A percentile compares a stretch with the other conserved stretches of the same genome.
Conservation (phyloP, 1,140 invertebrate genomes). For the Theocolax elegans region DNA sequence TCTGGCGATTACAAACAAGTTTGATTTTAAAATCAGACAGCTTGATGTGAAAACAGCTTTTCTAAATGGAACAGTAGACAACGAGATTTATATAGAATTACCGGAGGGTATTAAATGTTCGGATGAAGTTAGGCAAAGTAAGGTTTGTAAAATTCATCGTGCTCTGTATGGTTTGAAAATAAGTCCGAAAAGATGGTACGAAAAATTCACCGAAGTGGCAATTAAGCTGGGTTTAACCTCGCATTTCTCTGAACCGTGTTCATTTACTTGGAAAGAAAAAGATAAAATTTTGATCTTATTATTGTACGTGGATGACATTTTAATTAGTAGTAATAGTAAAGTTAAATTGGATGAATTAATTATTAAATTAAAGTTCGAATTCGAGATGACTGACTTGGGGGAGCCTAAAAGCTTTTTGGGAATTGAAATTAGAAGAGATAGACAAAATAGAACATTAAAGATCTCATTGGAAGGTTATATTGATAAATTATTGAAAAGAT, state of each 20-base stretch:
- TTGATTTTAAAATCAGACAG: slow-evolving; percentile 47
- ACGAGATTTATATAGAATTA: slow-evolving; percentile 50
- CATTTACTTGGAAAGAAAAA: slow-evolving; percentile 1
- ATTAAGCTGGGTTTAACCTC: background rate
- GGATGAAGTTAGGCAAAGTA: background rate
- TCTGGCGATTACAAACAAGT: slow-evolving; percentile 31
- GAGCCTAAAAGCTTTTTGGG: too few relatives aligned
- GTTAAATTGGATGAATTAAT: too few relatives aligned
- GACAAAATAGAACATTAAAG: too few relatives aligned
- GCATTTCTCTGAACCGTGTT: background rate
- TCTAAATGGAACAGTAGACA: slow-evolving; percentile 54
- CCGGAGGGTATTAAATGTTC: background rate
- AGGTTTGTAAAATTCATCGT: slow-evolving; percentile 7
- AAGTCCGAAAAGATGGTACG: slow-evolving; percentile 20
- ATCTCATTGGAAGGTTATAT: too few relatives aligned
- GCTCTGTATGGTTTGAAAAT: slow-evolving; percentile 28
- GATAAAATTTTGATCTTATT: slow-evolving; percentile 3
- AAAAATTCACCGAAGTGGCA: slow-evolving; percentile 6
- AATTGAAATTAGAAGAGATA: too few relatives aligned
- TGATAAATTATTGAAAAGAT: too few relatives aligned
- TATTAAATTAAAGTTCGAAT: too few relatives aligned
- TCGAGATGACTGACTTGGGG: too few relatives aligned
- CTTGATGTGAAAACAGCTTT: slow-evolving; percentile 63
- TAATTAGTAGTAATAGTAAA: too few relatives aligned
- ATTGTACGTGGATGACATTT: slow-evolving; percentile 1